Evolutionary conservation across 2,797 vertebrate genomes (phyloP).

Genomic region (Tapera naevia): DNA sequence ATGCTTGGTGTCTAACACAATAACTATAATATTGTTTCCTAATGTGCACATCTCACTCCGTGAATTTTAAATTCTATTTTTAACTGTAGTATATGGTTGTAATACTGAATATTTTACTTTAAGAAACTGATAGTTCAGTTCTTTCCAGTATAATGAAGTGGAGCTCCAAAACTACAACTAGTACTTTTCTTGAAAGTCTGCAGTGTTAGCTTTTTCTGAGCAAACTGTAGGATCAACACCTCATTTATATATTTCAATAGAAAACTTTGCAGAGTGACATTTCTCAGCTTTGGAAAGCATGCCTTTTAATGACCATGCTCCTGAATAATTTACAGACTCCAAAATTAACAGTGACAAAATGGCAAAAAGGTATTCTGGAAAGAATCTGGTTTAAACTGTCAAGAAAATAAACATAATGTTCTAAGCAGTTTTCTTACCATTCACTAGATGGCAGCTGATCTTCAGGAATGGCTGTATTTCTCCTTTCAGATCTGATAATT

Average conservation of each 20-base stretch:
- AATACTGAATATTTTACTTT: neutral
- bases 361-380: neutral
- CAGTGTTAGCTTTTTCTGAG: neutral
- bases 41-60: neutral
- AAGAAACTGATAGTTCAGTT: neutral
- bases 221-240: neutral
- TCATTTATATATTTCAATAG: neutral
- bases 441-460: constrained; percentile 71
- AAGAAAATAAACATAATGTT: neutral
- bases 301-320: neutral
- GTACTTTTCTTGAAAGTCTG: neutral
- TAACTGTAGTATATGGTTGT: neutral
- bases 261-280: neutral
- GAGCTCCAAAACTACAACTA: neutral
- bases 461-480: constrained; percentile 38
- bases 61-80: neutral
- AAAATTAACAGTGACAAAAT: neutral
- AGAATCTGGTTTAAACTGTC: neutral
- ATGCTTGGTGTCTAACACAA: neutral
- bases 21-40: neutral
- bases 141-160: neutral
- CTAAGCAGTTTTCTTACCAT: neutral
- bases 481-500: neutral
- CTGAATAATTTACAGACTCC: neutral
- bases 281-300: neutral